phyloP scores from a whole-genome alignment of 23 tunicate species.

The Styela clava region DNA sequence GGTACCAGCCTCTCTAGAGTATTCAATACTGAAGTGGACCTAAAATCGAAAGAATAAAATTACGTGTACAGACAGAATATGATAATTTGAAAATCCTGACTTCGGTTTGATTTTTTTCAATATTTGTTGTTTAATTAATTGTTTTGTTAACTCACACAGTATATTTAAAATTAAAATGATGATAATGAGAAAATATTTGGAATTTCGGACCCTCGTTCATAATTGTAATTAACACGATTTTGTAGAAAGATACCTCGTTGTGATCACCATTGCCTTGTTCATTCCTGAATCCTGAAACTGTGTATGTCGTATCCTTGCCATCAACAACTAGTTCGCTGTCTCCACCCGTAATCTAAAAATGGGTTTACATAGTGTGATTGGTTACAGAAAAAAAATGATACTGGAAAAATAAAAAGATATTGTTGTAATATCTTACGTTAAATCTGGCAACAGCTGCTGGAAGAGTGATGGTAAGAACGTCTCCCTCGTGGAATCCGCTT shows the following conservation, averaged over 20 bases:
- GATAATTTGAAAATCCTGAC: too few species aligned
- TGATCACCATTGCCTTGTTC: conserved; percentile 15
- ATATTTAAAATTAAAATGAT: too few species aligned
- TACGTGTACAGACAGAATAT: too few species aligned
- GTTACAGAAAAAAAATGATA: too few species aligned
- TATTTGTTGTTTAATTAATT: too few species aligned
- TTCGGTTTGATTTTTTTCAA: too few species aligned
- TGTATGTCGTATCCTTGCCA: not conserved
- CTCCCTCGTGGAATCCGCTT: conserved; percentile 24
- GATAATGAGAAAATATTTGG: too few species aligned
- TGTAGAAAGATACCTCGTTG: conserved; percentile 35
- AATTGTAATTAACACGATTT: too few species aligned
- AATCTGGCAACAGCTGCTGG: conserved; percentile 21
- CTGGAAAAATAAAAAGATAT: too few species aligned
- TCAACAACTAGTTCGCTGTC: conserved; percentile 21
- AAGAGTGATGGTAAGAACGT: conserved; percentile 19
- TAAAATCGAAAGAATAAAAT: too few species aligned
- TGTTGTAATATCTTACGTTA: conserved; percentile 12
- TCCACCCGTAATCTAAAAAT: conserved; percentile 14
- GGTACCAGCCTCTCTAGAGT: not conserved
- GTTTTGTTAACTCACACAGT: too few species aligned
- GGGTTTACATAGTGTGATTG: not conserved
- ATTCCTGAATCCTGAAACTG: conserved; percentile 11
- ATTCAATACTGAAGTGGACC: conserved; percentile 28
- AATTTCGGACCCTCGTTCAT: too few species aligned